phyloP scores from a whole-genome alignment of 2,113 vertebrate species.

The Oncorhynchus kisutch region DNA sequence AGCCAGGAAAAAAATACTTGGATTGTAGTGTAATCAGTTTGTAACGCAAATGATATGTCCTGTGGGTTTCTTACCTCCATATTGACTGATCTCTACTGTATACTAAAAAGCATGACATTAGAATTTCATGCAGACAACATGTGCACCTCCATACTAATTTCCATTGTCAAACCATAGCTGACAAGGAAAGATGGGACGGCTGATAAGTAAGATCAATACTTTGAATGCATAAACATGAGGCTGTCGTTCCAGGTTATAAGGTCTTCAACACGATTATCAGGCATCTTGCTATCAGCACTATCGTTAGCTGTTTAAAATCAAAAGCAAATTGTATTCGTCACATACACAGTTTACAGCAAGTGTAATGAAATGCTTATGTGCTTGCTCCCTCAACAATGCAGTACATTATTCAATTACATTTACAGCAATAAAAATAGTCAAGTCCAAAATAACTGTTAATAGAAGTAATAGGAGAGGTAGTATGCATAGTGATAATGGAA shows the following conservation, averaged over 20 bases:
- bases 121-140: not conserved
- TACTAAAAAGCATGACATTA: not conserved
- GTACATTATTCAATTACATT: no score
- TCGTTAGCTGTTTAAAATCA: not conserved
- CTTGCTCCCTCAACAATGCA: no score
- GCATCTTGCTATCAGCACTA: constrained; percentile 19
- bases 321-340: not conserved
- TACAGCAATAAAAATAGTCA: no score
- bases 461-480: no score
- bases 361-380: no score
- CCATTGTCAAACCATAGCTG: not conserved
- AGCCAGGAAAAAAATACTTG: not conserved
- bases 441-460: no score
- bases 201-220: constrained; percentile 12
- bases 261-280: constrained; percentile 40
- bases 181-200: not conserved
- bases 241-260: constrained; percentile 1
- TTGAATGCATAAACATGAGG: constrained; percentile 5
- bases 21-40: not conserved
- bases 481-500: no score
- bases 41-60: not conserved
- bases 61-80: not conserved
- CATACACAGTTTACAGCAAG: no score
- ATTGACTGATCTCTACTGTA: not conserved
- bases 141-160: not conserved